Evolutionary conservation across 1,140 invertebrate species (phyloP).

Genomic region (Drosophila eugracilis): DNA sequence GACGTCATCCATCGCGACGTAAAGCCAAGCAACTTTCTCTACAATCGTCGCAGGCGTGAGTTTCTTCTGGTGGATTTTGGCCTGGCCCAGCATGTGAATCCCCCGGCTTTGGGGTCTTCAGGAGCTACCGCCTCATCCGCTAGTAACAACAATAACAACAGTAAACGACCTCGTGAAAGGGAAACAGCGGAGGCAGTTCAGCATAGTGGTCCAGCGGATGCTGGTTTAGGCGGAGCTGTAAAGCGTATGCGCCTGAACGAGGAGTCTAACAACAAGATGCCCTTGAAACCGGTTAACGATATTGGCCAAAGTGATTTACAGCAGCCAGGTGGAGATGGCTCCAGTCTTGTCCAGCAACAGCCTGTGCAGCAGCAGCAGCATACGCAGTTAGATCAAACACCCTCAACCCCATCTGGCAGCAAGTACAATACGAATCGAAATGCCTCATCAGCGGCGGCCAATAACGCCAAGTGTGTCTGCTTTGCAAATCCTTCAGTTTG

Average conservation of each 20-base stretch:
- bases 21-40: slow-evolving; percentile 97
- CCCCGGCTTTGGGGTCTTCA: slow-evolving; percentile 13
- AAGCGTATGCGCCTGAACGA: slow-evolving; percentile 66
- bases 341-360: slow-evolving; percentile 5
- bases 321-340: neutral
- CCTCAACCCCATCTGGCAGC: slow-evolving; percentile 8
- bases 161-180: slow-evolving; percentile 5
- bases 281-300: slow-evolving; percentile 79
- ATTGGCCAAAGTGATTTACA: slow-evolving; percentile 42
- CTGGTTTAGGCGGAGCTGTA: slow-evolving; percentile 43
- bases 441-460: slow-evolving; percentile 7
- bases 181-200: neutral
- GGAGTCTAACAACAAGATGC: slow-evolving; percentile 64
- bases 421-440: slow-evolving; percentile 68
- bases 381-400: slow-evolving; percentile 4
- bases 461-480: slow-evolving; percentile 86
- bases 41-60: slow-evolving; percentile 90
- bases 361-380: slow-evolving; percentile 5
- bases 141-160: slow-evolving; percentile 10
- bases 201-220: slow-evolving; percentile 23
- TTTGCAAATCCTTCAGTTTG: slow-evolving; percentile 89
- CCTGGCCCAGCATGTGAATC: slow-evolving; percentile 89
- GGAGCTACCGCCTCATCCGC: neutral
- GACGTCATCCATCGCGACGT: slow-evolving; percentile 96
- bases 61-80: slow-evolving; percentile 95